Conservation (phyloP, 2,113 vertebrate genomes). For the Pseudorhombus dupliciocellatus region DNA sequence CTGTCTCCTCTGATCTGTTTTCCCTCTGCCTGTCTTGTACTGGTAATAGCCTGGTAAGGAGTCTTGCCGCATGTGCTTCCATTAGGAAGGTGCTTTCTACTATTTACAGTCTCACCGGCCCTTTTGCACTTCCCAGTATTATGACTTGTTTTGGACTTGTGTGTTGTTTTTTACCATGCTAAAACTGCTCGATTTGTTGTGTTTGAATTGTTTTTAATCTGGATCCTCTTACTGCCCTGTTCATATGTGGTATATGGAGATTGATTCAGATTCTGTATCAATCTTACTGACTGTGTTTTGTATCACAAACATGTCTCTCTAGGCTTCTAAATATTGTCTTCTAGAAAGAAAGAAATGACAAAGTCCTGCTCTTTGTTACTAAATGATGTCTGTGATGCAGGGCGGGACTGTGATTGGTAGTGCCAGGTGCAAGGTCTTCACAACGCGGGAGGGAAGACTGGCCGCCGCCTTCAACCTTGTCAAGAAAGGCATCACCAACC, state of each 20-base stretch:
- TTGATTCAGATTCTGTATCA: not conserved
- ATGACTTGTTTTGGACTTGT: not conserved
- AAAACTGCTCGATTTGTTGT: not conserved
- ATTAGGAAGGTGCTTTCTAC: not conserved
- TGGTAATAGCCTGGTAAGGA: slow-evolving; percentile 67
- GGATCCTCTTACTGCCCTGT: not conserved
- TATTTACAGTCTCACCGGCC: not conserved
- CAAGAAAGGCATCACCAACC: slow-evolving; percentile 91
- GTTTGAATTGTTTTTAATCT: not conserved
- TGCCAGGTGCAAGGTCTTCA: slow-evolving; percentile 92
- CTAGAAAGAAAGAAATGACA: not conserved
- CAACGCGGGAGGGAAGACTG: slow-evolving; percentile 85
- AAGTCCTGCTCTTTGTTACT: not conserved
- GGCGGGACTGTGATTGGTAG: slow-evolving; percentile 94
- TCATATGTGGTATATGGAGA: not conserved
- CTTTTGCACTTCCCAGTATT: not conserved
- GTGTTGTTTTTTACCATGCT: not conserved
- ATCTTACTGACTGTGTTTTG: not conserved
- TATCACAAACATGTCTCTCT: too few species aligned
- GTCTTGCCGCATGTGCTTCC: slow-evolving; percentile 59
- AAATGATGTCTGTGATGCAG: slow-evolving; percentile 66
- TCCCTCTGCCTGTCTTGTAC: slow-evolving; percentile 45
- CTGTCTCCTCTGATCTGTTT: slow-evolving; percentile 42
- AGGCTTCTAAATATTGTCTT: too few species aligned
- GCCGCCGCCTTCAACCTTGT: slow-evolving; percentile 89